Base-by-base conservation (phyloP, 2,797 vertebrate genomes). In the Bucorvus abyssinicus region DNA sequence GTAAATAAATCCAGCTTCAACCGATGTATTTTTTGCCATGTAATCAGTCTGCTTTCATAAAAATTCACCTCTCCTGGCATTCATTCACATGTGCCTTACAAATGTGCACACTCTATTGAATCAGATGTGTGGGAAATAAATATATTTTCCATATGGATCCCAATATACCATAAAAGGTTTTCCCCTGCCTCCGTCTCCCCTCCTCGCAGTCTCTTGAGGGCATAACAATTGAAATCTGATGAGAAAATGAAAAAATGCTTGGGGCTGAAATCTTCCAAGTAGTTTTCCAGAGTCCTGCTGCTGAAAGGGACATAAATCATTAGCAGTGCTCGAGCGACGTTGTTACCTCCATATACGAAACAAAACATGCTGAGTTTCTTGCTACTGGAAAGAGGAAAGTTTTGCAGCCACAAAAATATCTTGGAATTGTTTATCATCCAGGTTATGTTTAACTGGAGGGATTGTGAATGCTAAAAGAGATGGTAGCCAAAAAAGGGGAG, bases 81-180 rank as follows among this genome's bases (percentile, higher is more conserved):
- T 96, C 92, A 49, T 89, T 94, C 97, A 96, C 93, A 97, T 94
- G 27, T 96, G 97, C 95, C 92, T 96, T 95, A 92, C 94, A 97
- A 97, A 96, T 93, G 93, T 93, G 94, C 42, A 14, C 20, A 21
- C 94, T 96, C 80, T 26, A 83, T 92, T 78, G 38, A 78, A 94
- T 92, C 70, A 50, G 32, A 88, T 91, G 91, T 90, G 59, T 77
- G 96, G 93, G 88, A 97, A 97, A 94, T 96, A 95, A 78, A 96
- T 96, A 94, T 94, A 70, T 98, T 98, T 98, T 97, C 97, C 97
- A 98, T 97, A 97, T 98, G 97, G 93, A 80, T 93, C 82, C 90
- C 75, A 94, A 89, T 80, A 87, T 87, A 88, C 96, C 94, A 94
- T 84, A 91, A 96, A 97, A 95, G 96, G 92, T 49, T 64, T 95